Evolutionary conservation across 2,797 vertebrate genomes (phyloP), one percentile per base, ranked within the genome.

Genomic region (Rhinophrynus dorsalis): DNA sequence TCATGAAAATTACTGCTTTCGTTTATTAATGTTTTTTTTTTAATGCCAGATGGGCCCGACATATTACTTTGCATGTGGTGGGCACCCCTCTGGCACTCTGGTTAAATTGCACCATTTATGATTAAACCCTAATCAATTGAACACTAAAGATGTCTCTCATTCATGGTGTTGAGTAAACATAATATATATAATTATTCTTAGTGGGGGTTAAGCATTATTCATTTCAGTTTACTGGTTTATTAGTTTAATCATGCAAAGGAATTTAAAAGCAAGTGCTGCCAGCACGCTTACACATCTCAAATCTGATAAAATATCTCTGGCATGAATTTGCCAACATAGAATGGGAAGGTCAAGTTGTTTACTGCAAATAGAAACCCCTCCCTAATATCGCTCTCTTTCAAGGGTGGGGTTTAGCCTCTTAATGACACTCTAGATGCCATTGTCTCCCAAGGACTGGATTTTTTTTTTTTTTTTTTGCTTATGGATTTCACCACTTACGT

Each of bases 351-450:
- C 48, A 37, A 23, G 1, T 18, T 78, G 66, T 44, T 18, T 38
- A 47, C n/a, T 18, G 17, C 42, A 60, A 48, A 21, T 50, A 50
- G 13, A 18, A 2, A 58, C 51, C 15, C 12, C n/a, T 8, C n/a
- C 8, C 18, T 33, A 0, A 23, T 29, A 2, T 51, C 20, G 6
- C 9, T 51, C 52, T 1, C 27, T 13, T 65, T 24, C 35, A 10
- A n/a, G 44, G 62, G 61, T 72, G 69, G 35, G 45, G 61, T 57
- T n/a, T 33, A 17, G 20, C 50, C 68, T 57, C 9, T 1, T 10
- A 7, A 32, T n/a, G 30, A 29, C 13, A n/a, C 15, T 20, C 30
- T 20, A 13, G 29, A n/a, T 47, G 12, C 52, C 20, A 70, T 63
- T 70, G 58, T 70, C 21, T 45, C 27, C 30, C 15, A 11, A 66